Conservation (phyloP, 2,113 vertebrate species). For the Atrichornis clamosus region DNA sequence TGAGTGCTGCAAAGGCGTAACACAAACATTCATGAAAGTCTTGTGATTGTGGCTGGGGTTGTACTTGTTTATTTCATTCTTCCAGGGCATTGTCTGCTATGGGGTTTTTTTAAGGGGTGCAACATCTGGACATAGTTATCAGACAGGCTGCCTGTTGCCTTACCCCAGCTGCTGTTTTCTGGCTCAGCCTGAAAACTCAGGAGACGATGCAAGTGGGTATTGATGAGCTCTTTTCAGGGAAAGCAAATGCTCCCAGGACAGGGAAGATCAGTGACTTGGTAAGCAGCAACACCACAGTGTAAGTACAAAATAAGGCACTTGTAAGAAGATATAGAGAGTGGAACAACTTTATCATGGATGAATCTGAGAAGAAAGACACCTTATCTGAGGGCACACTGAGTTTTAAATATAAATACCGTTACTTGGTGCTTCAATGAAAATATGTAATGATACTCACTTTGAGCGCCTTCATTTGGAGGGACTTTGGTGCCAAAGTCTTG, state of each 20-base stretch:
- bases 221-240: neutral
- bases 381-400: neutral
- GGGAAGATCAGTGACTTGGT: neutral
- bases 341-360: neutral
- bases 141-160: neutral
- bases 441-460: neutral
- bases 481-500: neutral
- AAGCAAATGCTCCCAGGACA: neutral
- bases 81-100: neutral
- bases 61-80: neutral
- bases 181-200: neutral
- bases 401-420: neutral
- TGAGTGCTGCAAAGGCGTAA: neutral
- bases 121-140: neutral
- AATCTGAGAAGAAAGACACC: neutral
- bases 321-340: neutral
- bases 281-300: neutral
- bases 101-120: neutral
- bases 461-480: neutral
- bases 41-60: neutral
- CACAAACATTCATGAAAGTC: neutral
- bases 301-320: neutral
- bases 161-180: neutral
- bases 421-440: neutral
- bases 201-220: neutral